Percentiles rank a stretch among this genome's conserved stretches.
Conservation (phyloP, 2,888 invertebrate genomes). For the Camponotus fellah region DNA sequence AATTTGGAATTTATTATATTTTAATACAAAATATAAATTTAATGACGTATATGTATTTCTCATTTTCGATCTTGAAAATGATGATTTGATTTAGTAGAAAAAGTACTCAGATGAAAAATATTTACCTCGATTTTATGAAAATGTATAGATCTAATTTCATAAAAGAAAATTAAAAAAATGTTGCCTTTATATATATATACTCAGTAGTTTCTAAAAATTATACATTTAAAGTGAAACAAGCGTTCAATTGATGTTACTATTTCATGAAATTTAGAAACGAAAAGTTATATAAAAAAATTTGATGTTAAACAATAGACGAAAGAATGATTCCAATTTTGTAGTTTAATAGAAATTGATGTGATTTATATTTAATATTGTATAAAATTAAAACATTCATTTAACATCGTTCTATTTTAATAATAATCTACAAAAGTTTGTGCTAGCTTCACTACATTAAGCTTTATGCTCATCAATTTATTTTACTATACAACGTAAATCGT, state of each 20-base stretch:
- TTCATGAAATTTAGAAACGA: slow-evolving; percentile 46
- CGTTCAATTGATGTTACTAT: slow-evolving; percentile 49
- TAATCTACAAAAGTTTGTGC: slow-evolving; percentile 45
- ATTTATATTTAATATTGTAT: slow-evolving; percentile 54
- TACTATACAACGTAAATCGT: slow-evolving; percentile 36
- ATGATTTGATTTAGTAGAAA: slow-evolving; percentile 39
- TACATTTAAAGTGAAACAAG: slow-evolving; percentile 46
- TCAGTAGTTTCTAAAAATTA: slow-evolving; percentile 71
- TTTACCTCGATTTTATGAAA: slow-evolving; percentile 64
- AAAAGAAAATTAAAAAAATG: slow-evolving; percentile 64
- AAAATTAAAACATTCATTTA: slow-evolving; percentile 35
- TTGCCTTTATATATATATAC: slow-evolving; percentile 76
- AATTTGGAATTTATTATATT: slow-evolving; percentile 62
- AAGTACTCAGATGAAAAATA: slow-evolving; percentile 57
- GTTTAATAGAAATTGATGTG: slow-evolving; percentile 66
- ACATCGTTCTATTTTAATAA: slow-evolving; percentile 50
- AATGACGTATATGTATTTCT: slow-evolving; percentile 51
- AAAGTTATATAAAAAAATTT: slow-evolving; percentile 46
- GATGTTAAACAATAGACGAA: slow-evolving; percentile 63
- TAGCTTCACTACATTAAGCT: slow-evolving; percentile 25
- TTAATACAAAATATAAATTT: slow-evolving; percentile 51
- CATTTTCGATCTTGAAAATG: slow-evolving; percentile 63
- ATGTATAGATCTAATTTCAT: slow-evolving; percentile 61
- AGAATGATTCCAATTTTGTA: slow-evolving; percentile 62
- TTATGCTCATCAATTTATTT: slow-evolving; percentile 34